Base-by-base conservation (phyloP, 2,888 invertebrate species). In the Plebejus anna region DNA sequence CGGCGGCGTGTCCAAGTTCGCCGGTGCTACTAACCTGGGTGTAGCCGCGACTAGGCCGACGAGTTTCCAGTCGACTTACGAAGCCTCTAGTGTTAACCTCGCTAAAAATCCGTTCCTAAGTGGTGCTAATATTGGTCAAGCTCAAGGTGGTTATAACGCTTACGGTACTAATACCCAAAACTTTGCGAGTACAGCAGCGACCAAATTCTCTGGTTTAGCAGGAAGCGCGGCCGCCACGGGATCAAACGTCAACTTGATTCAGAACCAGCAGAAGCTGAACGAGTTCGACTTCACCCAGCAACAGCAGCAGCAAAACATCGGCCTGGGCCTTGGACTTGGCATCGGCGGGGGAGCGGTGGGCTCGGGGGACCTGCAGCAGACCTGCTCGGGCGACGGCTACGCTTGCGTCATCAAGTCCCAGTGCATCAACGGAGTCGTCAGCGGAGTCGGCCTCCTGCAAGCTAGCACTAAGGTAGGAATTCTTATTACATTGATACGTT, bases 351-450 rank as follows among this genome's bases (percentile, higher is more conserved):
- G 32, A 59, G 38, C 42, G 81, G 70, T 61, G 6, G 59, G 59
- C 22, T 89, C 89, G 1, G 90, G 90, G 0, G 91, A 89, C 2
- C 80, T 94, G 47, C 94, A 92, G 81, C 89, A 95, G 82, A 91
- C 94, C 16, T 96, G 96, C 82, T 89, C 89, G 79, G 96, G 95
- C 0, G 88, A 92, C 75, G 95, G 95, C 7, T 94, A 94, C 83
- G 90, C 95, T 70, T 96, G 96, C 84, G 96, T 96, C 0, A 88
- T 91, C 0, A 95, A 94, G 79, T 86, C 94, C 0, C 91, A 94
- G 80, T 96, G 96, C 84, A 85, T 91, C 79, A 95, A 96, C 79
- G 96, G 96, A 36, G 94, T 95, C 0, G 94, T 94, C 77, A 94
- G 94, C 78, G 94, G 93, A 11, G 91, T 90, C 59, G 92, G 89